These are phyloP conservation scores for Psephotus haematonotus DNA, from an alignment of 2,113 vertebrate species.

Conservation along the genomic window DNA sequence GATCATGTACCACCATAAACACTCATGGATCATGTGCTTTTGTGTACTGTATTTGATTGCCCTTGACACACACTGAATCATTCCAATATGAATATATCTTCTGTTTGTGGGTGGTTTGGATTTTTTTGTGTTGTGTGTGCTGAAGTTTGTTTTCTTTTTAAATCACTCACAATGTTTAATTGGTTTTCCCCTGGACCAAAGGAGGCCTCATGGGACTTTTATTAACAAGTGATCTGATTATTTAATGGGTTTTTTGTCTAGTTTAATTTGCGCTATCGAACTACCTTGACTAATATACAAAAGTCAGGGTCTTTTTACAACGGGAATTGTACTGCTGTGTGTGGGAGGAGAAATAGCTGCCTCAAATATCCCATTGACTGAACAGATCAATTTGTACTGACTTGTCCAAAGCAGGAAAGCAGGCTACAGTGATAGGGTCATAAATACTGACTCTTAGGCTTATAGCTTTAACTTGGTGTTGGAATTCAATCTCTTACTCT, in stretches of 20 bases:
- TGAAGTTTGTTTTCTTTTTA: not conserved
- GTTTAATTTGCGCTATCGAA: not conserved
- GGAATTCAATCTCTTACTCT: not conserved
- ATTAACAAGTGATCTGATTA: not conserved
- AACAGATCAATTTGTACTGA: not conserved
- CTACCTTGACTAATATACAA: not conserved
- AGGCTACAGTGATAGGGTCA: not conserved
- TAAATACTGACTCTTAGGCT: not conserved
- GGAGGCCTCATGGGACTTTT: not conserved
- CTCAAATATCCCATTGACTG: not conserved
- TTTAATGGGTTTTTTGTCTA: not conserved
- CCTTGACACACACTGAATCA: not conserved
- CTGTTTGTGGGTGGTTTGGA: not conserved
- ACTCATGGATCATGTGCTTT: conserved; percentile 25
- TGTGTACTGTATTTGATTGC: not conserved
- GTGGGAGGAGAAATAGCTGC: not conserved
- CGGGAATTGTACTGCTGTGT: not conserved
- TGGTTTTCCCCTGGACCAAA: not conserved
- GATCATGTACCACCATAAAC: conserved; percentile 54
- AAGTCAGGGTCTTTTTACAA: not conserved
- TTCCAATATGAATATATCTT: not conserved
- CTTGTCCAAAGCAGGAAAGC: not conserved
- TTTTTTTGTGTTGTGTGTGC: not conserved
- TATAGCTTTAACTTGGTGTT: not conserved
- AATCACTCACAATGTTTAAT: not conserved